Evolutionary conservation across 2,797 vertebrate genomes (phyloP).

Genomic region (Dermochelys coriacea): DNA sequence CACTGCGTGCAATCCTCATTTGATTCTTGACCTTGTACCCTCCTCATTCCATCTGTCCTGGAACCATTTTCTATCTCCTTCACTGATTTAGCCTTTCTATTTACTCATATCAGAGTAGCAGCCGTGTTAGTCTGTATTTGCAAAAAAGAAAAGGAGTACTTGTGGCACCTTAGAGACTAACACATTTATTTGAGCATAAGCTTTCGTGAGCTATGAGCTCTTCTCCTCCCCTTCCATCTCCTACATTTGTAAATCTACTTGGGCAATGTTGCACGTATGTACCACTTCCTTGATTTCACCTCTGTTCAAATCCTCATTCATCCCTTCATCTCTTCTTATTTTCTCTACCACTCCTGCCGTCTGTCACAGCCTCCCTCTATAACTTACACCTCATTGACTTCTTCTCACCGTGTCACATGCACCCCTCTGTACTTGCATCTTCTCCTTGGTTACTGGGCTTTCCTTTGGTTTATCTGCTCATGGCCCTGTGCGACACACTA

Average conservation of each 20-base stretch:
- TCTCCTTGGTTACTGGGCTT: background rate
- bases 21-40: background rate
- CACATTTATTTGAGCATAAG: too few relatives aligned
- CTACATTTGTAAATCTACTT: background rate
- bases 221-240: background rate
- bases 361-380: background rate
- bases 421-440: background rate
- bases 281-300: background rate
- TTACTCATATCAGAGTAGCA: too few relatives aligned
- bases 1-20: background rate
- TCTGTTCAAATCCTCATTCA: background rate
- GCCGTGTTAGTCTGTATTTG: too few relatives aligned
- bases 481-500: background rate
- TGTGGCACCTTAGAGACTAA: too few relatives aligned
- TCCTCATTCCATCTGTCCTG: background rate
- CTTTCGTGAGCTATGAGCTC: too few relatives aligned
- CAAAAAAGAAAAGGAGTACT: too few relatives aligned
- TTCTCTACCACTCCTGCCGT: background rate
- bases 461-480: background rate
- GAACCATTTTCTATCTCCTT: background rate
- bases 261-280: background rate
- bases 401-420: background rate
- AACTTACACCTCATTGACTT: background rate
- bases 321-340: background rate
- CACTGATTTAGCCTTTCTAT: background rate